phyloP scores from a whole-genome alignment of 2,113 vertebrate genomes.

The Lophura nycthemera region DNA sequence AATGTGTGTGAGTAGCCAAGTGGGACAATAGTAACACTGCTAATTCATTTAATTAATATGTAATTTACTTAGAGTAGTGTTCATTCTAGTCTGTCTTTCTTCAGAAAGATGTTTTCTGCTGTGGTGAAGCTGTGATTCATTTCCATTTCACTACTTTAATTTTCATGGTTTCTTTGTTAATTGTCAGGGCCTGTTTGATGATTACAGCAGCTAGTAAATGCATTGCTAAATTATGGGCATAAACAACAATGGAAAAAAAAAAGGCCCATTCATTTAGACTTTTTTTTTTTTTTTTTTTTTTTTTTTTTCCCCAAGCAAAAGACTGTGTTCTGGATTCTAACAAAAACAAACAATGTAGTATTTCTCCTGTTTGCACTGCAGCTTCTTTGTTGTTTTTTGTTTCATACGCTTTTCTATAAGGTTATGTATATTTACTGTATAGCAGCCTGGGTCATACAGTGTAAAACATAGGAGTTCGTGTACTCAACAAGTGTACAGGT shows the following conservation, averaged over 20 bases:
- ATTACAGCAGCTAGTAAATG: conserved; percentile 67
- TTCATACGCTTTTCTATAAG: neutral
- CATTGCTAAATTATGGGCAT: conserved; percentile 65
- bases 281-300: neutral
- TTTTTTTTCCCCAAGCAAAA: neutral
- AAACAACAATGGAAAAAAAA: conserved; percentile 41
- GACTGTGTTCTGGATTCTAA: neutral
- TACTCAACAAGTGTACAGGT: neutral
- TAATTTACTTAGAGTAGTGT: conserved; percentile 61
- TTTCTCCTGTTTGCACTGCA: neutral
- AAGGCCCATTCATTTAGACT: neutral
- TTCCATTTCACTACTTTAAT: conserved; percentile 68
- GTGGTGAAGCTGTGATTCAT: conserved; percentile 68
- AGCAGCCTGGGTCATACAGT: neutral
- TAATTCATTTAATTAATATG: conserved; percentile 74
- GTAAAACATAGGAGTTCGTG: neutral
- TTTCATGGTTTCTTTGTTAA: conserved; percentile 71
- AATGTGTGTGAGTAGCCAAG: conserved; percentile 48
- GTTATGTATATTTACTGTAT: neutral
- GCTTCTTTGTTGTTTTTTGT: neutral
- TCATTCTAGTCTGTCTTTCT: conserved; percentile 61
- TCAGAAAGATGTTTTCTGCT: conserved; percentile 69
- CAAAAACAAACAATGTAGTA: conserved; percentile 6
- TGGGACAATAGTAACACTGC: conserved; percentile 61
- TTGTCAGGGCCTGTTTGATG: conserved; percentile 66